Evolutionary conservation across 2,888 invertebrate genomes (phyloP).

Genomic region (Octonoba sinensis): DNA sequence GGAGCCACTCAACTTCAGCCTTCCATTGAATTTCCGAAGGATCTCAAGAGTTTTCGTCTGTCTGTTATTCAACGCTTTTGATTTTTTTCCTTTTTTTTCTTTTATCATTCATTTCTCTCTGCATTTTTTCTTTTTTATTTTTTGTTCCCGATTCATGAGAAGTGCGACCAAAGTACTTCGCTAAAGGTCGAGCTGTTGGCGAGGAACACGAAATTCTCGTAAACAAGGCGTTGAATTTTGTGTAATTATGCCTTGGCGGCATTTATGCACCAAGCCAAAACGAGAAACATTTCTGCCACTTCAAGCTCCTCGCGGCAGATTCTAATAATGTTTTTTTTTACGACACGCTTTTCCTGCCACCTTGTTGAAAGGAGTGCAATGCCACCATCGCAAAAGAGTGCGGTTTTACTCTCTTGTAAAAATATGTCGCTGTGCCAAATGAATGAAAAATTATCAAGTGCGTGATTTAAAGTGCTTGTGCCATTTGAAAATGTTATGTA

Average conservation of each 20-base stretch:
- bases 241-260: conserved; percentile 43
- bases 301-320: too few species aligned
- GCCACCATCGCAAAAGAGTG: too few species aligned
- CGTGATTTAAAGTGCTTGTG: too few species aligned
- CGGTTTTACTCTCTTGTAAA: too few species aligned
- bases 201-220: conserved; percentile 29
- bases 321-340: too few species aligned
- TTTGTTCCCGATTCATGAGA: conserved; percentile 24
- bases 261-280: too few species aligned
- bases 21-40: conserved; percentile 48
- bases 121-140: conserved; percentile 37
- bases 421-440: too few species aligned
- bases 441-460: too few species aligned
- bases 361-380: too few species aligned
- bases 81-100: conserved; percentile 28
- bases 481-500: too few species aligned
- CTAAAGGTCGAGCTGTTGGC: conserved; percentile 44
- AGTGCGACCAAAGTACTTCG: conserved; percentile 18
- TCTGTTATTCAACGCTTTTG: conserved; percentile 60
- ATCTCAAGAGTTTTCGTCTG: conserved; percentile 59
- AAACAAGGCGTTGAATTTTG: conserved; percentile 58
- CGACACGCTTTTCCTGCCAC: too few species aligned
- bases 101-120: conserved; percentile 13
- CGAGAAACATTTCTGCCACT: too few species aligned
- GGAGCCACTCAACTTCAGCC: conserved; percentile 49